phyloP scores from a whole-genome alignment of 1,140 invertebrate genomes.

The Coelopa frigida region DNA sequence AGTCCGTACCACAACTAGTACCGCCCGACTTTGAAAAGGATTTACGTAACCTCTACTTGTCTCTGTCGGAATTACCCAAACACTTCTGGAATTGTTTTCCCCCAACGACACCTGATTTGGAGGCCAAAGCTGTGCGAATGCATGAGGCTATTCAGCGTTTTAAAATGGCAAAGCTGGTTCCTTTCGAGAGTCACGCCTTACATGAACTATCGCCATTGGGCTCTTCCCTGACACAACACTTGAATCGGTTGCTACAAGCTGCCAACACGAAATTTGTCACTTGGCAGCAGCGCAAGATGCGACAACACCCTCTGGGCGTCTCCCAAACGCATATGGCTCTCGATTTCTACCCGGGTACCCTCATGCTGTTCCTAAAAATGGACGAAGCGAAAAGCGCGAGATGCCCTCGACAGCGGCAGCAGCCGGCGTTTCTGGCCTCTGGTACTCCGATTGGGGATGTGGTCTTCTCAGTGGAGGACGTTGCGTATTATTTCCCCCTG shows the following conservation, averaged over 20 bases:
- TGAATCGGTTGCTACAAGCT: slow-evolving; percentile 74
- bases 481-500: no score
- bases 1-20: slow-evolving; percentile 72
- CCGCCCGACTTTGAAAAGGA: slow-evolving; percentile 76
- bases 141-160: slow-evolving; percentile 82
- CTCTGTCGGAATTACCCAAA: slow-evolving; percentile 76
- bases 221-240: slow-evolving; percentile 74
- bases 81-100: slow-evolving; percentile 96
- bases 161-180: slow-evolving; percentile 75
- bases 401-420: no score
- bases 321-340: no score
- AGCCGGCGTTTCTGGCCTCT: no score
- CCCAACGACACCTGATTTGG: slow-evolving; percentile 65
- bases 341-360: no score
- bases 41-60: slow-evolving; percentile 73
- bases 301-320: no score
- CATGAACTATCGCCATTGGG: slow-evolving; percentile 70
- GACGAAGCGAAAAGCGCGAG: no score
- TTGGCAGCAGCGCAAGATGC: slow-evolving; percentile 71
- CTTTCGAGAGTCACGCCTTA: slow-evolving; percentile 75
- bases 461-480: no score
- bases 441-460: no score
- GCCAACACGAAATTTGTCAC: slow-evolving; percentile 75
- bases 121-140: slow-evolving; percentile 78
- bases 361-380: no score